These are phyloP conservation scores for Sialis lutaria DNA, from an alignment of 2,888 invertebrate species.

Conservation along the genomic window DNA sequence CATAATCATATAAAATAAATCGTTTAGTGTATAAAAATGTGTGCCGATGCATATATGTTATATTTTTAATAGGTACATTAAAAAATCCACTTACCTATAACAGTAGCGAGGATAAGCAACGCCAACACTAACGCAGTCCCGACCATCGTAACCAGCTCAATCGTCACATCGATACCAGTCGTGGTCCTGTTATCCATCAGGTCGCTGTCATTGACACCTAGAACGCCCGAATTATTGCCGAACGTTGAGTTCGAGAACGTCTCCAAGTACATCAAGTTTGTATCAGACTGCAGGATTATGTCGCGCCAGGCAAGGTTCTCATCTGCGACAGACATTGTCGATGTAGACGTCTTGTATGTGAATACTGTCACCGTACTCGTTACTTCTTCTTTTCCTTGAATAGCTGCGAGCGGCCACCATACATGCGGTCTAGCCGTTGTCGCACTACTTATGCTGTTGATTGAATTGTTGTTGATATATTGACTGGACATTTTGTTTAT, in stretches of 20 bases:
- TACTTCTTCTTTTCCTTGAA: constrained; percentile 14
- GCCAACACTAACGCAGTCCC: constrained; percentile 38
- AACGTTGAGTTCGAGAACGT: neutral
- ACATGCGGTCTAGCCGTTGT: constrained; percentile 10
- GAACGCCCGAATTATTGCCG: neutral
- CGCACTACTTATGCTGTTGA: too few relatives aligned
- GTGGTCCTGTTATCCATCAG: neutral
- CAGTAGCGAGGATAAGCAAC: constrained; percentile 41
- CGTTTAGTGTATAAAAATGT: too few relatives aligned
- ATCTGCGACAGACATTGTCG: neutral
- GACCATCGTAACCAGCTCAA: constrained; percentile 41
- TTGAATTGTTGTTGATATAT: too few relatives aligned
- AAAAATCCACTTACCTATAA: constrained; percentile 32
- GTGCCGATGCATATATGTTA: too few relatives aligned
- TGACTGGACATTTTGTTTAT: too few relatives aligned
- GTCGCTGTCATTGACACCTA: neutral
- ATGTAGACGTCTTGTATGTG: neutral
- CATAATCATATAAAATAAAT: too few relatives aligned
- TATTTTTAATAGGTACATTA: too few relatives aligned
- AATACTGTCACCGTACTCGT: constrained; percentile 7
- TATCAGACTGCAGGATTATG: neutral
- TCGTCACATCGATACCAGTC: constrained; percentile 29
- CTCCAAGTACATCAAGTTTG: neutral
- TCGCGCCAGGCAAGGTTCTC: neutral
- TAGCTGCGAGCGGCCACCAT: constrained; percentile 18